phyloP scores from a whole-genome alignment of 2,797 vertebrate species.

The Simalia tracyae region DNA sequence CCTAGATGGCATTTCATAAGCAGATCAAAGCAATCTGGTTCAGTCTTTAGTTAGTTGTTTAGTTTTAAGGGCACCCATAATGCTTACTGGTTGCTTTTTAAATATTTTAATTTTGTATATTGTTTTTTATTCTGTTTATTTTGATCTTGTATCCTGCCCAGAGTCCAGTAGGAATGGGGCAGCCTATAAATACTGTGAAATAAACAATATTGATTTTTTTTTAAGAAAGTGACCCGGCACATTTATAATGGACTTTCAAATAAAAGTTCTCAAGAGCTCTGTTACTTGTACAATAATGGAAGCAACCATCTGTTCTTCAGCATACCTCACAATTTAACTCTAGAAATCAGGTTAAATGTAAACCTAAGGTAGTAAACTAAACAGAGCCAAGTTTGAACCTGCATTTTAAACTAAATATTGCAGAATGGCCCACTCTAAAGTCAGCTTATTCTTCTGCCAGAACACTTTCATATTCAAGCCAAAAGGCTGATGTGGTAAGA shows the following conservation, averaged over 20 bases:
- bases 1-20: neutral
- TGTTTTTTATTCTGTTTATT: neutral
- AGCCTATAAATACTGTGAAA: neutral
- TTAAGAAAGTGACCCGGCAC: neutral
- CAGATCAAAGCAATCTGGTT: neutral
- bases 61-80: neutral
- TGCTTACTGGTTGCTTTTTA: neutral
- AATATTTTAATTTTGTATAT: neutral
- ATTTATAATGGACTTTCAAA: neutral
- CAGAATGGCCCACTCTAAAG: neutral
- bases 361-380: neutral
- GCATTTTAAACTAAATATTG: neutral
- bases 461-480: neutral
- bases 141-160: neutral
- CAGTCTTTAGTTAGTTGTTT: neutral
- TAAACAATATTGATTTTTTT: neutral
- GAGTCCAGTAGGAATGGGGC: neutral
- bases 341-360: neutral
- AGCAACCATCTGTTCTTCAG: neutral
- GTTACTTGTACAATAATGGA: neutral
- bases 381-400: neutral
- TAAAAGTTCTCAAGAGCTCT: neutral
- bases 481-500: neutral
- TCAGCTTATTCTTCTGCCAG: neutral
- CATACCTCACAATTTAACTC: neutral